Percentiles rank a stretch among this genome's conserved stretches.
Conservation (phyloP, 2,113 vertebrate species). For the Bostrychus sinensis region DNA sequence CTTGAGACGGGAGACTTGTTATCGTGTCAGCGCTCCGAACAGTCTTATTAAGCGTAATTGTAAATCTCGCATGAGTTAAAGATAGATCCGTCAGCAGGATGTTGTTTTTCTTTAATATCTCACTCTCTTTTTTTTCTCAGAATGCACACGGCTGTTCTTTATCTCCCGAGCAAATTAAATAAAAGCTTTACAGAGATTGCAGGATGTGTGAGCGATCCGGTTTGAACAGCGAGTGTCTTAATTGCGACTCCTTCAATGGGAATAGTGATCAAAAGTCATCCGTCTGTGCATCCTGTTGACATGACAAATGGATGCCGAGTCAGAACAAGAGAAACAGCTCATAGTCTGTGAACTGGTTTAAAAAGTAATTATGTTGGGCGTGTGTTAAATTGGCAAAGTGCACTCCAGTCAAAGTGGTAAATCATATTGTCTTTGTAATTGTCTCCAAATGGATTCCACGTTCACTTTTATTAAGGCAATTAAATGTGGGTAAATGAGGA, state of each 20-base stretch:
- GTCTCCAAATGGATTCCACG: neutral
- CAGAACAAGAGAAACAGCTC: neutral
- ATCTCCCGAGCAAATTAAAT: slow-evolving; percentile 32
- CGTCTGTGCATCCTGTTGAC: neutral
- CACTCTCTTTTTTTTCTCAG: slow-evolving; percentile 3
- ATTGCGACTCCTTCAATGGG: slow-evolving; percentile 20
- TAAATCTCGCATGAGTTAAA: slow-evolving; percentile 47
- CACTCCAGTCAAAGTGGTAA: neutral
- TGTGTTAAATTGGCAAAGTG: neutral
- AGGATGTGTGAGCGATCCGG: slow-evolving; percentile 25
- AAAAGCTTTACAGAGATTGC: neutral
- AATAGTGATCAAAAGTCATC: slow-evolving; percentile 20
- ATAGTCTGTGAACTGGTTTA: neutral
- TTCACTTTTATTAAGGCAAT: neutral
- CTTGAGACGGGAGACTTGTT: slow-evolving; percentile 39
- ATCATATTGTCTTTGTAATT: neutral
- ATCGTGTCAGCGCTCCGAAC: slow-evolving; percentile 48
- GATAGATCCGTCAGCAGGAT: slow-evolving; percentile 30
- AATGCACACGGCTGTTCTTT: slow-evolving; percentile 14
- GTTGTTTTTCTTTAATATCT: slow-evolving; percentile 13
- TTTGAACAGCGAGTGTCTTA: slow-evolving; percentile 28
- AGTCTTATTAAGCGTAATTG: slow-evolving; percentile 46
- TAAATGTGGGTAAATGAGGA: neutral
- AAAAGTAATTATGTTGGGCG: slow-evolving; percentile 1
- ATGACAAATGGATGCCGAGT: neutral